Conservation (phyloP, 2,113 vertebrate species). For the Onychostoma macrolepis region DNA sequence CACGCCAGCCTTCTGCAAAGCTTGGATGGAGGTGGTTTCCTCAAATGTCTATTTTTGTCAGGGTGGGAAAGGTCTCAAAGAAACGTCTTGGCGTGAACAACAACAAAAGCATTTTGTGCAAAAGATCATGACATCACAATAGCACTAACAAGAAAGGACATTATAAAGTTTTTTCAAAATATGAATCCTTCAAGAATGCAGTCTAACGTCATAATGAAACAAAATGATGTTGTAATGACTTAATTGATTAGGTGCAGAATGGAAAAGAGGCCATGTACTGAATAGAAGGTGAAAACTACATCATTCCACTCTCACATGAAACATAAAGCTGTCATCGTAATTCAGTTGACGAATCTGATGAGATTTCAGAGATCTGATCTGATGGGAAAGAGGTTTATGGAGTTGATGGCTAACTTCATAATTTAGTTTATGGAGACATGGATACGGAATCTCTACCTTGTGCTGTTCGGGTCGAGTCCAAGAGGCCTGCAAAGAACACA, state of each 20-base stretch:
- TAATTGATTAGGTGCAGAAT: constrained; percentile 6
- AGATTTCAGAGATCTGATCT: constrained; percentile 19
- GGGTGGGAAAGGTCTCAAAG: background rate
- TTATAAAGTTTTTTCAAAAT: background rate
- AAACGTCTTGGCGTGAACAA: background rate
- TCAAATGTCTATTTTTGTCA: constrained; percentile 40
- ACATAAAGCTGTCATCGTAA: background rate
- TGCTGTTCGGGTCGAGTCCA: constrained; percentile 98
- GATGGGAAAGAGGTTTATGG: background rate
- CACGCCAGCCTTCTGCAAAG: constrained; percentile 42
- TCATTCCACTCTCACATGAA: background rate
- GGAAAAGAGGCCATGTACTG: constrained; percentile 25
- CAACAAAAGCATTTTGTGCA: background rate
- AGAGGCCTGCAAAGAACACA: constrained; percentile 97
- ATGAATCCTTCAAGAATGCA: background rate
- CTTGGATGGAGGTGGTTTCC: constrained; percentile 45
- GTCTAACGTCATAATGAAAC: background rate
- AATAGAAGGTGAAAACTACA: constrained; percentile 17
- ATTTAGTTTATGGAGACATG: constrained; percentile 33
- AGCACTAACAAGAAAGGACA: background rate
- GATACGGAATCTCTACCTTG: constrained; percentile 89
- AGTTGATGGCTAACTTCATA: background rate
- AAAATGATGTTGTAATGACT: background rate
- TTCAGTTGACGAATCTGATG: constrained; percentile 18
- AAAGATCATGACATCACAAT: background rate